Conservation (phyloP, 2,888 invertebrate genomes). For the Balanococcus diminutus region DNA sequence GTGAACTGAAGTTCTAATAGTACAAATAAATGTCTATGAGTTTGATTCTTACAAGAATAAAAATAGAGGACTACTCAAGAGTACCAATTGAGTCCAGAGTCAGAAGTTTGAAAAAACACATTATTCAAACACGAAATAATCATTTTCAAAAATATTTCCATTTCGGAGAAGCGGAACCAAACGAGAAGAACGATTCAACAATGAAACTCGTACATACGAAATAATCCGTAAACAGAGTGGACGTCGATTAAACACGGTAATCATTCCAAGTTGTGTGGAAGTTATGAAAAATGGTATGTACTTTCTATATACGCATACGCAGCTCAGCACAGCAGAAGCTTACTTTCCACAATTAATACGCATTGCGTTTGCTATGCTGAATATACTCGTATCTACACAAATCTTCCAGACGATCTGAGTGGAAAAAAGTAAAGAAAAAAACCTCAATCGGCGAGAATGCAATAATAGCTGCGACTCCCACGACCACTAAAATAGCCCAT, state of each 20-base stretch:
- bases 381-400: not conserved
- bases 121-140: no score
- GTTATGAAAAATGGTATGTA: slow-evolving; percentile 21
- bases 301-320: not conserved
- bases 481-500: not conserved
- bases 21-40: no score
- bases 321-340: not conserved
- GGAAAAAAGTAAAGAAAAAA: not conserved
- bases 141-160: no score
- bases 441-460: not conserved
- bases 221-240: not conserved
- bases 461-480: not conserved
- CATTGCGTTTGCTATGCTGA: not conserved
- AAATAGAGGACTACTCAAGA: no score
- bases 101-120: no score
- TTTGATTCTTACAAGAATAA: no score
- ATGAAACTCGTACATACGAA: no score
- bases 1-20: no score
- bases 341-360: slow-evolving; percentile 30
- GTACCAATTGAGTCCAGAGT: no score
- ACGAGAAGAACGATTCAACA: no score
- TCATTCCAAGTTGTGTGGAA: slow-evolving; percentile 15
- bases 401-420: not conserved
- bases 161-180: no score
- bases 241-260: slow-evolving; percentile 1